Conservation (phyloP, 2,113 vertebrate genomes). For the Halichoeres trimaculatus region DNA sequence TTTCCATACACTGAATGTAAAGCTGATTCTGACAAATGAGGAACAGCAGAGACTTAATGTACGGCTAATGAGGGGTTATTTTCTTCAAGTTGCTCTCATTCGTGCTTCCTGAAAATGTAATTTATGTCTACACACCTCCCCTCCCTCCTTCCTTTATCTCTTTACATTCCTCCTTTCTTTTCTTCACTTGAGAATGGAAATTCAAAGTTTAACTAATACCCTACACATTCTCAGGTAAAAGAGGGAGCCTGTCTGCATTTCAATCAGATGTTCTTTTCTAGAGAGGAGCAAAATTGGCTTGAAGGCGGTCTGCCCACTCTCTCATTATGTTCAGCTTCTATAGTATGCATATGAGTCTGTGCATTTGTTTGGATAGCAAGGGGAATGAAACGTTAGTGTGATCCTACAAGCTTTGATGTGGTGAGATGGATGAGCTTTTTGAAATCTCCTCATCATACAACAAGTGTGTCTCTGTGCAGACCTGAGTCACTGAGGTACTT, state of each 20-base stretch:
- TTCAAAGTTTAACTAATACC: conserved; percentile 21
- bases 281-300: conserved; percentile 13
- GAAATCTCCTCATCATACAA: neutral
- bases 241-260: conserved; percentile 38
- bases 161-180: neutral
- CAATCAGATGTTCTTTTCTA: conserved; percentile 55
- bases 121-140: too few relatives aligned
- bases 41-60: conserved; percentile 29
- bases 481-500: neutral
- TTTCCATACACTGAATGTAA: conserved; percentile 17
- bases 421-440: neutral
- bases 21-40: conserved; percentile 36
- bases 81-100: conserved; percentile 7
- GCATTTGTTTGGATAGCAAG: neutral
- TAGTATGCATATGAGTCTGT: neutral
- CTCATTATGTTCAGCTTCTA: conserved; percentile 3
- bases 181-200: neutral
- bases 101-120: neutral
- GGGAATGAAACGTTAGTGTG: neutral
- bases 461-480: neutral
- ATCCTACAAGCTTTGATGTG: neutral
- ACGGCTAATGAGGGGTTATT: conserved; percentile 30
- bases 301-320: conserved; percentile 17
- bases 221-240: conserved; percentile 50
- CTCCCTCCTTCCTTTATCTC: neutral